phyloP scores from a whole-genome alignment of 2,888 invertebrate species.

The Mactromeris polynyma region DNA sequence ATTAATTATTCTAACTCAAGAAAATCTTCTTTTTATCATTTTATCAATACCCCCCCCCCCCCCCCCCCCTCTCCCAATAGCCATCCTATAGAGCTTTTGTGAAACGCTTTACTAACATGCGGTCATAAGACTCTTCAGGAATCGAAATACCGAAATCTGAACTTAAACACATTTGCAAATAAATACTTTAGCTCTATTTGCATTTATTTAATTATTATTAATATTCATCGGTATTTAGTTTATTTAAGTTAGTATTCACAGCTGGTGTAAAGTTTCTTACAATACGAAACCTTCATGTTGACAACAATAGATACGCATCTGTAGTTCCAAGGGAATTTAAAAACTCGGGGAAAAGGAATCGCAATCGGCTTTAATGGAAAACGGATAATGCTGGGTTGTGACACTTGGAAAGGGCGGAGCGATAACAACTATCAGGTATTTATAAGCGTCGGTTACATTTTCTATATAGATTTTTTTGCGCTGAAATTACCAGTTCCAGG shows the following conservation, averaged over 20 bases:
- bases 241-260: not conserved
- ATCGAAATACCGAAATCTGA: not conserved
- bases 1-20: not conserved
- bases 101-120: not conserved
- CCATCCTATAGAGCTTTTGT: not conserved
- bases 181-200: not conserved
- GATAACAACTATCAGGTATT: not conserved
- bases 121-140: not conserved
- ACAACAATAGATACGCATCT: not conserved
- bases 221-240: not conserved
- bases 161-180: not conserved
- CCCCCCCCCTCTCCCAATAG: too few relatives aligned
- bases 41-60: not conserved
- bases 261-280: not conserved
- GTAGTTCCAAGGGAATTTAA: not conserved
- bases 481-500: not conserved
- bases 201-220: not conserved
- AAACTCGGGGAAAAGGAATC: not conserved
- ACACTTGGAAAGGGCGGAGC: slow-evolving; percentile 13
- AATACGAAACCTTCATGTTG: not conserved
- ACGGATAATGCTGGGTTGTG: not conserved
- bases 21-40: not conserved
- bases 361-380: slow-evolving; percentile 8
- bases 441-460: not conserved
- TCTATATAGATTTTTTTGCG: slow-evolving; percentile 12